A percentile compares a stretch with the other conserved stretches of the same genome.
phyloP scores from a whole-genome alignment of 1,140 invertebrate genomes.

The Nebria ingens region DNA sequence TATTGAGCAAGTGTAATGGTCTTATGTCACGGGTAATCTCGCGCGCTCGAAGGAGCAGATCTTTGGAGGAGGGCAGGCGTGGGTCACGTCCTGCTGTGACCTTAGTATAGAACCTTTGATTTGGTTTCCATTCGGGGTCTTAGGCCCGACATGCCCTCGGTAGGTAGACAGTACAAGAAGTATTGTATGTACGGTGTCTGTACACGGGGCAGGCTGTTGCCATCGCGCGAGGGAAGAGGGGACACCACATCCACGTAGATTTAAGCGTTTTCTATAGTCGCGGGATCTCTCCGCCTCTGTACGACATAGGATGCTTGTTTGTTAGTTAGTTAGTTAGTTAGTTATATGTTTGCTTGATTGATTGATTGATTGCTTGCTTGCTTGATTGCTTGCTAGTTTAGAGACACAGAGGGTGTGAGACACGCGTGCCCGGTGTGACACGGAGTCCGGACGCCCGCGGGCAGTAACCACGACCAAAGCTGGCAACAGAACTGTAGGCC shows the following conservation, averaged over 20 bases:
- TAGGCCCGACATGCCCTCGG: conserved; percentile 33
- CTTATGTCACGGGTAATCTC: conserved; percentile 3
- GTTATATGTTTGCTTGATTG: too few species aligned
- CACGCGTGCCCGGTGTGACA: neutral
- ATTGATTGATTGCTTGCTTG: too few species aligned
- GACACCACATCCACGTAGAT: neutral
- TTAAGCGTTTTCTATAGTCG: too few species aligned
- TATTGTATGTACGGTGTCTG: neutral
- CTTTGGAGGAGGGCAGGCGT: conserved; percentile 31
- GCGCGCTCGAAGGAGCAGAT: conserved; percentile 28
- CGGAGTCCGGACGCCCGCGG: neutral
- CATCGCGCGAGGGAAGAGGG: neutral
- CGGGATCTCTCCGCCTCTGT: too few species aligned
- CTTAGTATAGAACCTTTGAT: conserved; percentile 53
- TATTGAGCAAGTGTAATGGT: neutral
- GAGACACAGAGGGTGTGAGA: too few species aligned
- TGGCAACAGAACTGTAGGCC: conserved; percentile 30
- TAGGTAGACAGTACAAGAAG: conserved; percentile 2
- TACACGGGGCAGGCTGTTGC: too few species aligned
- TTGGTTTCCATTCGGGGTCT: conserved; percentile 58
- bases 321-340: too few species aligned
- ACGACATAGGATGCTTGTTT: too few species aligned
- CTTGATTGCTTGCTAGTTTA: too few species aligned
- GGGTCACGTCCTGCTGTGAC: conserved; percentile 53
- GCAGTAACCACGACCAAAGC: conserved; percentile 28